Conservation (phyloP, 2,113 vertebrate genomes). For the Zosterops borbonicus region DNA sequence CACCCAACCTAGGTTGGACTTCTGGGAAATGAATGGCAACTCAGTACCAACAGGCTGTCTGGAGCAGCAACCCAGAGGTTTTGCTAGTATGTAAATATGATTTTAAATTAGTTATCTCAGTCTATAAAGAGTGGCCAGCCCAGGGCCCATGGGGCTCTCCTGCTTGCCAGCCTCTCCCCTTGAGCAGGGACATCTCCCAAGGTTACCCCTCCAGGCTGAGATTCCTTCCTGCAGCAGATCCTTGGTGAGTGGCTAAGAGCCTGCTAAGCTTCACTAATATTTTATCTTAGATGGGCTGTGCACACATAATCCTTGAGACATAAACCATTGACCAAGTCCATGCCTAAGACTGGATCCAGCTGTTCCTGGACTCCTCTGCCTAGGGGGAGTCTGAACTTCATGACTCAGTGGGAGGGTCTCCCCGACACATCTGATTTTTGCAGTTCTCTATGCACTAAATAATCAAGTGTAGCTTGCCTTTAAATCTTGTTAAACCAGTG, state of each 20-base stretch:
- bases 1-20: neutral
- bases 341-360: neutral
- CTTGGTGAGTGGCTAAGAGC: neutral
- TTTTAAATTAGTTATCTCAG: neutral
- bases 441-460: neutral
- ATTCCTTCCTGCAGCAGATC: neutral
- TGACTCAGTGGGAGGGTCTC: neutral
- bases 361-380: neutral
- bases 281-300: neutral
- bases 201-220: neutral
- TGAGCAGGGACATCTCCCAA: neutral
- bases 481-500: neutral
- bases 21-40: neutral
- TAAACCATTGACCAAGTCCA: neutral
- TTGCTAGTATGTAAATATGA: neutral
- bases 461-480: neutral
- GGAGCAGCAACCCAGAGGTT: neutral
- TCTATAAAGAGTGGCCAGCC: neutral
- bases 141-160: neutral
- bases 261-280: neutral
- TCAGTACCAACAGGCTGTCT: neutral
- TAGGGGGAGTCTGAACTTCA: neutral
- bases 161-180: neutral
- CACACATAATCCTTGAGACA: neutral
- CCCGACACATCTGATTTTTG: neutral